Conservation (phyloP, 2,113 vertebrate genomes). For the Dasyurus viverrinus region DNA sequence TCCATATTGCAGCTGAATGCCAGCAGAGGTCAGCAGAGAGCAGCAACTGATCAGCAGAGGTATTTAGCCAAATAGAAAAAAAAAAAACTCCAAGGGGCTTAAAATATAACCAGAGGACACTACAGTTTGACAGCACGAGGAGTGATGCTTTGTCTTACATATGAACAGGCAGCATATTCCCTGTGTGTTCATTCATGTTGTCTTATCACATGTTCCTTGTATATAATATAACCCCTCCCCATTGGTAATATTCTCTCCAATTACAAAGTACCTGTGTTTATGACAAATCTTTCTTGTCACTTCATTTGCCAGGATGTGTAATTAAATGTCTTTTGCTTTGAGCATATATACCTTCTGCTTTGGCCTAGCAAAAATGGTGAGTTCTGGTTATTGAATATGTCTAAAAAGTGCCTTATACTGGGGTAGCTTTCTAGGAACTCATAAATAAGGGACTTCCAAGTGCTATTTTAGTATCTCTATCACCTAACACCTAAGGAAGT, state of each 20-base stretch:
- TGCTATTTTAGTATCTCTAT: not conserved
- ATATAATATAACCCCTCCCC: not conserved
- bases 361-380: not conserved
- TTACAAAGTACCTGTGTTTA: not conserved
- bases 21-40: not conserved
- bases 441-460: not conserved
- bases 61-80: not conserved
- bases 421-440: not conserved
- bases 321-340: not conserved
- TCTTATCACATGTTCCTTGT: not conserved
- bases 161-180: not conserved
- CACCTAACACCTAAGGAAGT: not conserved
- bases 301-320: not conserved
- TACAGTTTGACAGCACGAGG: not conserved
- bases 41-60: not conserved
- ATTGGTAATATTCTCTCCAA: not conserved
- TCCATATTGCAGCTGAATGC: not conserved
- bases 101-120: not conserved
- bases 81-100: not conserved
- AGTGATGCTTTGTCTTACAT: not conserved
- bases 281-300: not conserved
- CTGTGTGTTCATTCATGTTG: not conserved
- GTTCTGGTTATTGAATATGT: not conserved
- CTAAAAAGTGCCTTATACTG: not conserved
- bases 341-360: not conserved